A percentile compares a stretch with the other conserved stretches of the same genome.
Conservation (phyloP, 2,888 invertebrate species). For the Agrilus cyanescens region DNA sequence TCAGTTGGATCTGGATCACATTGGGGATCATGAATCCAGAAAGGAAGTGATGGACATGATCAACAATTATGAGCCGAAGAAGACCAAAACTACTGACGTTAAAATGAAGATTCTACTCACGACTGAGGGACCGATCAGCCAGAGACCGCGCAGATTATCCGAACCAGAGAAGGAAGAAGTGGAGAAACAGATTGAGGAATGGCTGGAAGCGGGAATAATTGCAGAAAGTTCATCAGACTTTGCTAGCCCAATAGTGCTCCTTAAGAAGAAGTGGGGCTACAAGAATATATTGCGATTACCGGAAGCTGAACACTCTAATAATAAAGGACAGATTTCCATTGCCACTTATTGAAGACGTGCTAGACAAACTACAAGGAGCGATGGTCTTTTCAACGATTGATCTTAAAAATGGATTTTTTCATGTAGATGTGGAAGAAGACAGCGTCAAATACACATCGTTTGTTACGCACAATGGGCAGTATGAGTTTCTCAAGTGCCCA, state of each 20-base stretch:
- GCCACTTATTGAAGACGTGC: too few relatives aligned
- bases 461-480: too few relatives aligned
- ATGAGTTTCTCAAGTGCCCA: constrained; percentile 1
- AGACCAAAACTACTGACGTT: not conserved
- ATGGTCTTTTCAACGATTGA: too few relatives aligned
- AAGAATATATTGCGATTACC: not conserved
- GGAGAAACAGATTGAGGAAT: constrained; percentile 2
- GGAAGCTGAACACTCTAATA: too few relatives aligned
- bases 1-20: not conserved
- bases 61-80: not conserved
- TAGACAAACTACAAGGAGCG: too few relatives aligned
- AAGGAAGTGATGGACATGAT: not conserved
- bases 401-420: too few relatives aligned
- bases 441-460: too few relatives aligned
- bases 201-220: not conserved
- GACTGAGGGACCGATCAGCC: not conserved
- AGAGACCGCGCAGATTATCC: too few relatives aligned
- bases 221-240: constrained; percentile 6
- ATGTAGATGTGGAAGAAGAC: too few relatives aligned
- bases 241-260: constrained; percentile 6
- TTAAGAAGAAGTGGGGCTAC: constrained; percentile 5
- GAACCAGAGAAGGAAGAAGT: not conserved
- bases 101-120: constrained; percentile 2
- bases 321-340: too few relatives aligned
- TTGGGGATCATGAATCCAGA: not conserved